phyloP scores from a whole-genome alignment of 2,888 invertebrate species.

The Cheilosia variabilis region DNA sequence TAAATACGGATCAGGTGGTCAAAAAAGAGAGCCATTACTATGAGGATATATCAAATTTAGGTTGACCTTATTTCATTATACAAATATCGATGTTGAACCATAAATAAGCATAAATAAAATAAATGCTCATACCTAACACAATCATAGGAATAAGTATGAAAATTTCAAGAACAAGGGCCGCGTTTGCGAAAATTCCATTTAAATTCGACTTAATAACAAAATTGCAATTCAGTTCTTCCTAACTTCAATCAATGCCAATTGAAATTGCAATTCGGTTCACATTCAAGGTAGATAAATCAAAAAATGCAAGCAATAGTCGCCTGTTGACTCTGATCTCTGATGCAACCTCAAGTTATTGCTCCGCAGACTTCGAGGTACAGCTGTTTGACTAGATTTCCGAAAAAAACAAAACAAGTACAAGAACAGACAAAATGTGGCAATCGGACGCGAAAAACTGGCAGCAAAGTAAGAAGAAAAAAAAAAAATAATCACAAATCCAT shows the following conservation, averaged over 20 bases:
- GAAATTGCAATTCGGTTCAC: neutral
- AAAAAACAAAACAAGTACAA: neutral
- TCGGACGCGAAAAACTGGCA: constrained; percentile 9
- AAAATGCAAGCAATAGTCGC: constrained; percentile 7
- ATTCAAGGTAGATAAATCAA: constrained; percentile 29
- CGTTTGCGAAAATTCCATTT: too few relatives aligned
- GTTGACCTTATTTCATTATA: too few relatives aligned
- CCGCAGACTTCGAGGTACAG: constrained; percentile 20
- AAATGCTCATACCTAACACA: neutral
- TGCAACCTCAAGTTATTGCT: neutral
- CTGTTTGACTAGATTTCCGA: constrained; percentile 3
- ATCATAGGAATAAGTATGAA: too few relatives aligned
- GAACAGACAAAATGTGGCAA: constrained; percentile 23
- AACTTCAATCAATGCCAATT: constrained; percentile 24
- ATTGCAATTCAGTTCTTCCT: neutral
- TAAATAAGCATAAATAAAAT: too few relatives aligned
- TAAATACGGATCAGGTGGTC: too few relatives aligned
- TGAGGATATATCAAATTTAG: too few relatives aligned
- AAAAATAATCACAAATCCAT: neutral
- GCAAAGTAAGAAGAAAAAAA: constrained; percentile 14
- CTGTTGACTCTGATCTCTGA: neutral
- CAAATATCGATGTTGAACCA: too few relatives aligned
- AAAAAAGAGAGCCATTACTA: too few relatives aligned
- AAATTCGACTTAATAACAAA: neutral
- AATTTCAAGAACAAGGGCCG: too few relatives aligned